These are phyloP conservation scores for Ctenopoma multispine DNA, from an alignment of 2,797 vertebrate genomes.

Conservation along the genomic window DNA sequence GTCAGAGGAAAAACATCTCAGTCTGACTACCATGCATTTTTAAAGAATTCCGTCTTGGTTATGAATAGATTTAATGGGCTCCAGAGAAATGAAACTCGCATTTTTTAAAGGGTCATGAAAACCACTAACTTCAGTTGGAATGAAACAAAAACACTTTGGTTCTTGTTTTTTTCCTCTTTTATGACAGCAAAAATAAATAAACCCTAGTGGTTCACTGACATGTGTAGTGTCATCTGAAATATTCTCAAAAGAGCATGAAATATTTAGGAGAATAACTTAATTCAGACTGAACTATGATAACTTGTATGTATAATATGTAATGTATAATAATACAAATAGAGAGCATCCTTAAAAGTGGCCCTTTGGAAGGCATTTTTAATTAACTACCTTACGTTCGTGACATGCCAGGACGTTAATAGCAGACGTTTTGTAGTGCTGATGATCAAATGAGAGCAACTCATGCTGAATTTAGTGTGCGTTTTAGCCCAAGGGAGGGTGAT, in stretches of 20 bases:
- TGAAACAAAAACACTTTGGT: not conserved
- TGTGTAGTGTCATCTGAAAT: not conserved
- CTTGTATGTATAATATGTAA: too few species aligned
- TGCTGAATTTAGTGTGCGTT: too few species aligned
- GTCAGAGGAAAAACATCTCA: constrained; percentile 16
- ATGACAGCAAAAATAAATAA: not conserved
- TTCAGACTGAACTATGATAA: not conserved
- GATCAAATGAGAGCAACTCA: not conserved
- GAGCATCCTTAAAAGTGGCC: not conserved
- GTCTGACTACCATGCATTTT: constrained; percentile 20
- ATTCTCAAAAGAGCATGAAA: not conserved
- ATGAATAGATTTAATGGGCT: constrained; percentile 23
- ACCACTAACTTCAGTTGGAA: not conserved
- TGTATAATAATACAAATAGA: too few species aligned
- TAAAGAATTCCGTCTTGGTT: constrained; percentile 19
- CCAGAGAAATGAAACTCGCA: not conserved
- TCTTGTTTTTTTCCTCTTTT: too few species aligned
- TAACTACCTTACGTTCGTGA: not conserved
- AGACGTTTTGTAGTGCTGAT: not conserved
- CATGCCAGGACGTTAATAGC: not conserved
- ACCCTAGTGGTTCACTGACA: not conserved
- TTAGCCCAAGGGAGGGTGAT: too few species aligned
- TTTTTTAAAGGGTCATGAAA: constrained; percentile 7
- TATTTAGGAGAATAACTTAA: constrained; percentile 3
- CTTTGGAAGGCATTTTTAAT: not conserved